Evolutionary conservation across 2,797 vertebrate genomes (phyloP).

Genomic region (Phylloscopus collybita): DNA sequence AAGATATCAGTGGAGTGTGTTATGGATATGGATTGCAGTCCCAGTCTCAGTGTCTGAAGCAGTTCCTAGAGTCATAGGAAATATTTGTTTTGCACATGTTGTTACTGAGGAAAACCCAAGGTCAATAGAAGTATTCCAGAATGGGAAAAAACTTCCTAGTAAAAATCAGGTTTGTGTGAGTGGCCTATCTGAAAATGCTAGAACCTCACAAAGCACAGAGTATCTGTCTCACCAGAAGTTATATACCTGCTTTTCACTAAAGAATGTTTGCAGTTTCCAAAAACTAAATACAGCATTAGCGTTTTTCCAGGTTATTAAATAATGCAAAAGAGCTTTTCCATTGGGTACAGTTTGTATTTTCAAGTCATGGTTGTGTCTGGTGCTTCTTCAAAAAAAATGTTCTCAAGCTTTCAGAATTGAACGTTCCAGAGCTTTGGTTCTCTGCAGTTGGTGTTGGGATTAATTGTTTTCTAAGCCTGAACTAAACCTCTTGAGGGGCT

Average conservation of each 20-base stretch:
- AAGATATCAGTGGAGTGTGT: not conserved
- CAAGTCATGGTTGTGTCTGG: not conserved
- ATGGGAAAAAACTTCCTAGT: not conserved
- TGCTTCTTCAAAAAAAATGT: not conserved
- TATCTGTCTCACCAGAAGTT: not conserved
- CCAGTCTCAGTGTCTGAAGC: not conserved
- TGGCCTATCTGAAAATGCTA: not conserved
- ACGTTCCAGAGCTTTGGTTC: not conserved
- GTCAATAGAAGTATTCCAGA: not conserved
- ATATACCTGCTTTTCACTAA: not conserved
- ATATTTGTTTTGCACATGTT: not conserved
- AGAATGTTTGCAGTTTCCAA: not conserved
- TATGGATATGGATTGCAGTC: not conserved
- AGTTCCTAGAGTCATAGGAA: not conserved
- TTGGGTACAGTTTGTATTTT: not conserved
- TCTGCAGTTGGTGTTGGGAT: not conserved
- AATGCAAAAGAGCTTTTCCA: not conserved
- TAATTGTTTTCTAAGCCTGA: not conserved
- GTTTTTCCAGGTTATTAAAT: not conserved
- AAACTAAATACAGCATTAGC: not conserved
- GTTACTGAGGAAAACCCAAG: not conserved
- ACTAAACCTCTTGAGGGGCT: not conserved
- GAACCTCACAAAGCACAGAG: not conserved
- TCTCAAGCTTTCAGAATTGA: not conserved
- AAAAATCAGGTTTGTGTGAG: not conserved